Evolutionary conservation across 1,140 invertebrate genomes (phyloP).

Genomic region (Drosophila yakuba): DNA sequence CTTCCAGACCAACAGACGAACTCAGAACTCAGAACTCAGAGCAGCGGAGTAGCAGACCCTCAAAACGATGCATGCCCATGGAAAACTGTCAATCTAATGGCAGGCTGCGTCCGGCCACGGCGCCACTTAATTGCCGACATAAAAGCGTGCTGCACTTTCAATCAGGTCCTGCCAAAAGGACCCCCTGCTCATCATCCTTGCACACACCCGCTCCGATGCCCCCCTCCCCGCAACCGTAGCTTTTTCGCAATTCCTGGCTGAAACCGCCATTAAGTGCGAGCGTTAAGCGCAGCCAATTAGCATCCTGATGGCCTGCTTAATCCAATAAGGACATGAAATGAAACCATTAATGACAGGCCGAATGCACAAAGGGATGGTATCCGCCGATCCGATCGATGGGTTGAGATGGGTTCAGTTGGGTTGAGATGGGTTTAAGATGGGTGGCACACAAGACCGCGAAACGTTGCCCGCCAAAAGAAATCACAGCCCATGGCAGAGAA

Average conservation of each 20-base stretch:
- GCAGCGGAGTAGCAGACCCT: background rate
- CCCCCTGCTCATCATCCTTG: background rate
- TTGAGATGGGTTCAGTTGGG: too few species aligned
- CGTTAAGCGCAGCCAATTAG: conserved; percentile 78
- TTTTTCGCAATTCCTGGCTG: background rate
- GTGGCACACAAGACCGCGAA: conserved; percentile 1
- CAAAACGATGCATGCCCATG: background rate
- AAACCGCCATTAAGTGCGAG: conserved; percentile 25
- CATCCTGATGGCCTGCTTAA: conserved; percentile 67
- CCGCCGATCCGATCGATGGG: too few species aligned
- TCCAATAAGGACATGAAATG: conserved; percentile 80
- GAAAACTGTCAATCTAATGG: conserved; percentile 65
- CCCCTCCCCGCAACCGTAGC: background rate
- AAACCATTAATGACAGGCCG: conserved; percentile 68
- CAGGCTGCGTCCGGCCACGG: conserved; percentile 17
- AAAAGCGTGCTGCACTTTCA: conserved; percentile 32
- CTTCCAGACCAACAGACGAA: conserved; percentile 1
- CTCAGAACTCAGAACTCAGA: too few species aligned
- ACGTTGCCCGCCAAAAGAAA: conserved; percentile 4
- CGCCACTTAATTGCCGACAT: conserved; percentile 43
- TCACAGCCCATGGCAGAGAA: conserved; percentile 9
- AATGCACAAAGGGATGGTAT: conserved; percentile 23
- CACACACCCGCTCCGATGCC: background rate
- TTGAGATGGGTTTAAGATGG: background rate
- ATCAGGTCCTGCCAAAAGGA: conserved; percentile 11